Evolutionary conservation across 1,140 invertebrate genomes (phyloP).

Genomic region (Drosophila erecta): DNA sequence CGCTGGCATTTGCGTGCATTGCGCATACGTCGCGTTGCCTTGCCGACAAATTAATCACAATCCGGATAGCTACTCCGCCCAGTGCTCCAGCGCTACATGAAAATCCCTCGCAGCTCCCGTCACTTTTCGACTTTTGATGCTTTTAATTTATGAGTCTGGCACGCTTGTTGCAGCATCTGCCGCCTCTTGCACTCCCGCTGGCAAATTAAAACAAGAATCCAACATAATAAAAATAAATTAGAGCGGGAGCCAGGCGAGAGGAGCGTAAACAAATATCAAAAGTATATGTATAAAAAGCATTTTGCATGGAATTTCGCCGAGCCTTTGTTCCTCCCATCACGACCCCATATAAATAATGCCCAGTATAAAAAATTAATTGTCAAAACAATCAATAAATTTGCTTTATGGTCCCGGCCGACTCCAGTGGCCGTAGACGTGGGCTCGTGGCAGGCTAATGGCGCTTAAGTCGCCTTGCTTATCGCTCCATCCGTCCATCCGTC

Average conservation of each 20-base stretch:
- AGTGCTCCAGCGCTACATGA: slow-evolving; percentile 17
- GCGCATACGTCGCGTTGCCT: slow-evolving; percentile 67
- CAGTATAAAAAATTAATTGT: slow-evolving; percentile 77
- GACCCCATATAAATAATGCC: slow-evolving; percentile 59
- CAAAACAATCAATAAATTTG: slow-evolving; percentile 79
- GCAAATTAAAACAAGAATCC: slow-evolving; percentile 47
- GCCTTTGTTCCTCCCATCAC: slow-evolving; percentile 8
- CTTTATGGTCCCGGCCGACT: slow-evolving; percentile 54
- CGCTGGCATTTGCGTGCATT: slow-evolving; percentile 51
- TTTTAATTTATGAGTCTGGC: slow-evolving; percentile 62
- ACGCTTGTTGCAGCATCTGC: slow-evolving; percentile 32
- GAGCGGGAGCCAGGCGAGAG: background rate
- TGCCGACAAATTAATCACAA: slow-evolving; percentile 73
- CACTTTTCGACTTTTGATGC: slow-evolving; percentile 48
- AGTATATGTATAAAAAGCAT: slow-evolving; percentile 36
- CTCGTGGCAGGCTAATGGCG: slow-evolving; percentile 64
- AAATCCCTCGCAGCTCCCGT: slow-evolving; percentile 56
- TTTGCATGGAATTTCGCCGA: slow-evolving; percentile 38
- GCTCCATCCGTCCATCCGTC: slow-evolving; percentile 28
- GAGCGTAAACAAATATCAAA: slow-evolving; percentile 23
- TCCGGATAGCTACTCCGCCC: slow-evolving; percentile 6
- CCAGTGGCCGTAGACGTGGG: slow-evolving; percentile 40
- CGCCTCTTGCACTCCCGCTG: background rate
- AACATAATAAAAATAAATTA: slow-evolving; percentile 56
- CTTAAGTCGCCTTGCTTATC: slow-evolving; percentile 68